phyloP scores from a whole-genome alignment of 2,113 vertebrate species.

The Taxidea taxus region DNA sequence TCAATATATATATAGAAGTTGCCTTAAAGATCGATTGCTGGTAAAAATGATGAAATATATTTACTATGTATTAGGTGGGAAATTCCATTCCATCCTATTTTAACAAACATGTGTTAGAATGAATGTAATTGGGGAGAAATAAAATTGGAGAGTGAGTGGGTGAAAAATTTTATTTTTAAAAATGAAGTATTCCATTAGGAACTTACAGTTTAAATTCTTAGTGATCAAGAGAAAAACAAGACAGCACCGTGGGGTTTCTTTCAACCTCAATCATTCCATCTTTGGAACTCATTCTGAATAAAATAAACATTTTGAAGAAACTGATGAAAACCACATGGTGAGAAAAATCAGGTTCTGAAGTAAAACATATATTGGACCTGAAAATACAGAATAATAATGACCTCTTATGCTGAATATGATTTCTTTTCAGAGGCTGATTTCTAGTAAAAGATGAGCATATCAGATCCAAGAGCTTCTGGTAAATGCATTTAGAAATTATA shows the following conservation, averaged over 20 bases:
- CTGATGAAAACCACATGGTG: neutral
- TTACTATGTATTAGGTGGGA: neutral
- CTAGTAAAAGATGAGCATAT: neutral
- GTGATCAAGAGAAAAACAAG: neutral
- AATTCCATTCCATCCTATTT: neutral
- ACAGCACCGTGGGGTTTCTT: neutral
- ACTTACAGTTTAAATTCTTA: neutral
- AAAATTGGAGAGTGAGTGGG: neutral
- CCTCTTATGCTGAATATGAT: neutral
- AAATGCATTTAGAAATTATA: slow-evolving; percentile 33
- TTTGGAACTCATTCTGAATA: neutral
- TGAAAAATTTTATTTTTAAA: neutral
- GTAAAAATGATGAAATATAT: neutral
- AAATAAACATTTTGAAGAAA: slow-evolving; percentile 21
- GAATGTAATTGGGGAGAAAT: neutral
- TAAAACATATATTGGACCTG: neutral
- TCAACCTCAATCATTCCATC: neutral
- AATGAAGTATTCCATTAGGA: neutral
- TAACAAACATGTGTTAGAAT: neutral
- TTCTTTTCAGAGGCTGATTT: slow-evolving; percentile 32
- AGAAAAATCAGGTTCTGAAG: slow-evolving; percentile 3
- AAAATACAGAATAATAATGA: neutral
- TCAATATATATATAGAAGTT: neutral
- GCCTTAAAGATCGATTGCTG: neutral
- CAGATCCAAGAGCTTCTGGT: neutral